Conservation (phyloP, 2,797 vertebrate genomes). For the Helicolenus hilgendorfi region DNA sequence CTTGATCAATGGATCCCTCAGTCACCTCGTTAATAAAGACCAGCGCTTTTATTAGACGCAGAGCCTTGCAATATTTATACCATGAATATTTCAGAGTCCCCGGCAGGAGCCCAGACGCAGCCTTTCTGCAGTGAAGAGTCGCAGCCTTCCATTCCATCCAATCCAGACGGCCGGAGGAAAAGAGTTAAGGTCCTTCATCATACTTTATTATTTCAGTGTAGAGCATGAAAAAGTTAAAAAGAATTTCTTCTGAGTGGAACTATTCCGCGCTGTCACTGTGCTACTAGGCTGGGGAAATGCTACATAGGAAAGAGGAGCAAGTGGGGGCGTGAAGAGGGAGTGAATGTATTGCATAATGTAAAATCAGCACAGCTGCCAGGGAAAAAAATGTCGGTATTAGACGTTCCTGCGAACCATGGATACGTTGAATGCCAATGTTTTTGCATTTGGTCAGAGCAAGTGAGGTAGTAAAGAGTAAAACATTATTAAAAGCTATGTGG, state of each 20-base stretch:
- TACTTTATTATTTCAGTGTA: constrained; percentile 42
- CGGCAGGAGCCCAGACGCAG: constrained; percentile 73
- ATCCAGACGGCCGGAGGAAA: constrained; percentile 52
- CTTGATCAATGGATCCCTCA: constrained; percentile 88
- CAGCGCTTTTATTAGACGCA: constrained; percentile 88
- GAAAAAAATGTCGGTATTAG: not conserved
- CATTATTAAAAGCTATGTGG: not conserved
- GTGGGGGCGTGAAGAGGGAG: not conserved
- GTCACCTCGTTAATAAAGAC: constrained; percentile 90
- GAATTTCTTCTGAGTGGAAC: constrained; percentile 9
- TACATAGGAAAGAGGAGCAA: no score
- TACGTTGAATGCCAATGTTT: not conserved
- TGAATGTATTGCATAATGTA: not conserved
- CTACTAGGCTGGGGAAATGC: not conserved
- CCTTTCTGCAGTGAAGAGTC: constrained; percentile 55
- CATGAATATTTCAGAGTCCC: constrained; percentile 89
- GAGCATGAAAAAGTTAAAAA: constrained; percentile 36
- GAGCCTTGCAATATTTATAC: constrained; percentile 88
- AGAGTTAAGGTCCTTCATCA: constrained; percentile 63
- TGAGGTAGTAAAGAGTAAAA: not conserved
- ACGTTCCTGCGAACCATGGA: not conserved
- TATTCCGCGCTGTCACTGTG: not conserved
- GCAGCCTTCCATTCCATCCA: constrained; percentile 53
- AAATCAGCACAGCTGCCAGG: not conserved
- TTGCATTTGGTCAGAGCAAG: not conserved